Conservation (phyloP, 2,888 invertebrate species). For the Tetragonisca angustula region DNA sequence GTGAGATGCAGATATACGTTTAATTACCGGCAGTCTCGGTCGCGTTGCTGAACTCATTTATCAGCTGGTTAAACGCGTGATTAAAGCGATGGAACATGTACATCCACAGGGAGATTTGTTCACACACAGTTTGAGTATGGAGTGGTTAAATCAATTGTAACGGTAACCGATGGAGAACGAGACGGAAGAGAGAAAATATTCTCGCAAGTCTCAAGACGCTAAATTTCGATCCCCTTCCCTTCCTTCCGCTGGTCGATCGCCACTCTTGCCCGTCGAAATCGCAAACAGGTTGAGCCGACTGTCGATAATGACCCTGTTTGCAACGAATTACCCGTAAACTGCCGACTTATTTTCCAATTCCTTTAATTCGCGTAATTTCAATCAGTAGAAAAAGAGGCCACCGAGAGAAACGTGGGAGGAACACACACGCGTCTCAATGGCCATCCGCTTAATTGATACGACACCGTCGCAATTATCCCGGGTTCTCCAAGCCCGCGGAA, state of each 20-base stretch:
- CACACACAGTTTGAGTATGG: no score
- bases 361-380: conserved; percentile 1
- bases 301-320: not conserved
- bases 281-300: not conserved
- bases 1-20: no score
- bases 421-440: not conserved
- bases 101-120: no score
- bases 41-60: no score
- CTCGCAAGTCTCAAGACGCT: not conserved
- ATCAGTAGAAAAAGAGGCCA: not conserved
- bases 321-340: conserved; percentile 3
- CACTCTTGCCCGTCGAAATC: no score
- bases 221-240: not conserved
- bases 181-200: not conserved
- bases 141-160: no score
- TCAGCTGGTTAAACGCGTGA: no score
- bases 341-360: not conserved
- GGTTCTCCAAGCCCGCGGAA: not conserved
- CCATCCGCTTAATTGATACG: conserved; percentile 1
- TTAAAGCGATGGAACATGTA: no score
- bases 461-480: conserved; percentile 1
- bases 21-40: no score
- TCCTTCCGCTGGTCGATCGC: not conserved
- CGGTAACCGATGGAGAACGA: no score
- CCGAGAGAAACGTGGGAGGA: not conserved